Evolutionary conservation across 1,140 invertebrate species (phyloP).

Genomic region (Penaeus vannamei): DNA sequence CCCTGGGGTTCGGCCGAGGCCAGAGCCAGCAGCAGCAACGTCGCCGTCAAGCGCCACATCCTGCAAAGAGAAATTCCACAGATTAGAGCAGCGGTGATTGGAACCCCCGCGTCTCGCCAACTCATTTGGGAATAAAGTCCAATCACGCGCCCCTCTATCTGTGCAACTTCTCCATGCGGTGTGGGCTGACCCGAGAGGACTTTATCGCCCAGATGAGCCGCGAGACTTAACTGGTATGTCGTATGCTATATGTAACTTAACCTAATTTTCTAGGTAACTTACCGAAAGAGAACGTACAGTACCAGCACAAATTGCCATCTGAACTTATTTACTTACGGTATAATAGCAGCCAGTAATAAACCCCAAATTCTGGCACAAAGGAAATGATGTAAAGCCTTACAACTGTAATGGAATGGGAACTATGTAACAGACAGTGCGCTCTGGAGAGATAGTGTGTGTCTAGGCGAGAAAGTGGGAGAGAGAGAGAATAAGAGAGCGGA

Average conservation of each 20-base stretch:
- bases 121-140: conserved; percentile 62
- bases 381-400: too few species aligned
- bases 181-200: conserved; percentile 49
- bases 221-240: background rate
- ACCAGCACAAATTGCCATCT: background rate
- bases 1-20: conserved; percentile 33
- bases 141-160: conserved; percentile 58
- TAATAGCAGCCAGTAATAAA: too few species aligned
- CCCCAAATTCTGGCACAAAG: too few species aligned
- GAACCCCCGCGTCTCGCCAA: conserved; percentile 58
- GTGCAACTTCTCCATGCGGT: conserved; percentile 58
- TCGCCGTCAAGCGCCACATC: conserved; percentile 57
- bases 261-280: too few species aligned
- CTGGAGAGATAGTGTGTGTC: background rate
- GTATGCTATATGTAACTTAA: too few species aligned
- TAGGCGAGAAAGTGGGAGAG: background rate
- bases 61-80: conserved; percentile 60
- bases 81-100: conserved; percentile 61
- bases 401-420: too few species aligned
- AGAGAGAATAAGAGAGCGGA: background rate
- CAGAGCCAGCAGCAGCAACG: conserved; percentile 40
- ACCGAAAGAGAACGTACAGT: too few species aligned
- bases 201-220: conserved; percentile 61
- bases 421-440: too few species aligned
- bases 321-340: background rate